Percentiles rank a stretch among this genome's conserved stretches.
Conservation (phyloP, 2,797 vertebrate species). For the Alca torda region DNA sequence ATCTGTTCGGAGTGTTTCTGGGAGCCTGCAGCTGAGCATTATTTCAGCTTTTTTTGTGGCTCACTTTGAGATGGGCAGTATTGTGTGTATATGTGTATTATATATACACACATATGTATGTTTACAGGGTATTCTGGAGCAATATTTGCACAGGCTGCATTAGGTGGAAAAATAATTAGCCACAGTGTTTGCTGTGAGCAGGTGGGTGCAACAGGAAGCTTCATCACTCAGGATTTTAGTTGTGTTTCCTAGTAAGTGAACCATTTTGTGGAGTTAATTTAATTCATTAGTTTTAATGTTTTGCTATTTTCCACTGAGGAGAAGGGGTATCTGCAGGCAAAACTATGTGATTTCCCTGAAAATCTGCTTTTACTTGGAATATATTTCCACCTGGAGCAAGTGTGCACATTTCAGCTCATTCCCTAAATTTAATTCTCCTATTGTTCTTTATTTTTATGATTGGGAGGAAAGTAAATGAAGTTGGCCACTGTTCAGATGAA, state of each 20-base stretch:
- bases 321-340: background rate
- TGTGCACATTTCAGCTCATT: background rate
- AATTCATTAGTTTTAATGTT: background rate
- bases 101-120: rapidly evolving
- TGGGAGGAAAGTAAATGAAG: background rate
- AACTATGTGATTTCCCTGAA: background rate
- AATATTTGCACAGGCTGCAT: background rate
- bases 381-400: background rate
- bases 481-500: background rate
- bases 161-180: background rate
- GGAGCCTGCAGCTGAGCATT: background rate
- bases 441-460: background rate
- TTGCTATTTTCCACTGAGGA: background rate
- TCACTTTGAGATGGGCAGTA: background rate
- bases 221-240: background rate
- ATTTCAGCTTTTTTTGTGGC: background rate
- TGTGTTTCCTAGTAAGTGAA: background rate
- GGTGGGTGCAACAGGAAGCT: background rate
- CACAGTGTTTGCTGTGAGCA: background rate
- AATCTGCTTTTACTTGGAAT: background rate
- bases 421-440: background rate
- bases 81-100: background rate
- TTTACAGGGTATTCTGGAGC: background rate
- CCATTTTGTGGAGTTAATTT: background rate
- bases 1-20: background rate